Evolutionary conservation across 2,888 invertebrate genomes (phyloP), one percentile per base, ranked within the genome.

Genomic region (Athalia cordata): DNA sequence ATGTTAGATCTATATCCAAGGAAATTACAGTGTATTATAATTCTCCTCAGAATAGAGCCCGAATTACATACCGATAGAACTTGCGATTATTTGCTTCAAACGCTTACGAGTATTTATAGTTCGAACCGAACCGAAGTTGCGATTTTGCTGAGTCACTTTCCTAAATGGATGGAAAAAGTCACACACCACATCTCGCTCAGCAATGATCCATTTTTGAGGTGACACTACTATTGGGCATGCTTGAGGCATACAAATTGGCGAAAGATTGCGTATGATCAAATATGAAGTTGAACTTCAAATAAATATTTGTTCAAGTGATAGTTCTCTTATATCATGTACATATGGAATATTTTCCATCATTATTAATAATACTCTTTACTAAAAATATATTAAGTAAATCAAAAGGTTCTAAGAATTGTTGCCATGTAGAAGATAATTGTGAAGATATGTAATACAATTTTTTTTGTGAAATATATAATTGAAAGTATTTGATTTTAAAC

Each of bases 1-100:
- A 82, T 84, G 55, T 43, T 88, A 65, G 86, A 88, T 79, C 84
- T 89, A 15, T 89, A 89, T 83, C 89, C 89, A 4, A 81, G 77
- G 7, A 79, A 82, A 55, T 80, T 87, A 59, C 87, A 85, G 72
- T 82, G 82, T 7, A 81, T 82, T 66, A 80, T 87, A 2, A 82
- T 87, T 77, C 81, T 89, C 70, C 78, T 89, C 9, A 80, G 79
- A 78, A 87, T 88, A 65, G 82, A 84, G 8, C 85, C 86, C 11
- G n/a, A 15, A 6, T 47, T 83, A 79, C 86, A 87, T 59, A 82
- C 86, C 0, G 8, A 8, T 5, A 79, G 81, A 43, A 84, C 87
- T n/a, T 85, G 76, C 50, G 77, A 81, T 65, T 81, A 83, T 78
- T 77, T 84, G 0, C 77, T 87, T 9, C n/a, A 81, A 7, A 79